Evolutionary conservation across 2,888 invertebrate genomes (phyloP), one percentile per base, ranked within the genome.

Genomic region (Amblyjoppa proteus): DNA sequence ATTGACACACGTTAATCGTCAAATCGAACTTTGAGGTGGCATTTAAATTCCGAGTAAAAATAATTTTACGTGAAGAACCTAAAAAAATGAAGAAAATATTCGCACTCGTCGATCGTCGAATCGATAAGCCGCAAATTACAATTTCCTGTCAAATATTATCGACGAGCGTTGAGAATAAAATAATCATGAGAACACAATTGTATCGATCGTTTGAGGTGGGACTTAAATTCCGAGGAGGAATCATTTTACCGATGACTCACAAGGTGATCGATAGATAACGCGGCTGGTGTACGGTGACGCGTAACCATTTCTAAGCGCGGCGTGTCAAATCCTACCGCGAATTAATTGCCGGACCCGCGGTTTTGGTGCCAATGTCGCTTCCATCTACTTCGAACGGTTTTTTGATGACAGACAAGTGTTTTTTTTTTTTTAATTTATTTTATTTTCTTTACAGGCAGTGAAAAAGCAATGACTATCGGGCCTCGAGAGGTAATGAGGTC

Each of bases 401-500:
- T 51, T 53, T 20, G 11, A 20, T 25, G 66, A 45, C 16, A 7
- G 13, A 34, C 11, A 31, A 16, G 61, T 34, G 38, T 45, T n/a
- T 61, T 3, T 70, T n/a, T 51, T 77, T n/a, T 2, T 49, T 45
- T n/a, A 56, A 56, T 38, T 56, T 56, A 51, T 68, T 25, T 56
- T 56, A 20, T 20, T 51, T 28, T 58, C 64, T 38, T 69, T 68
- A 28, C 31, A 81, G 78, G 25, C 53, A 9, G 5, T 69, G 71
- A 31, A 38, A 20, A 78, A 78, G 88, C 56, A 75, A 94, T 94
- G 94, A 87, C 93, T n/a, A 87, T 90, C 45, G 90, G 89, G 82
- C 91, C 92, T 61, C 91, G 90, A 81, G 93, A 93, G 85, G 90
- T 93, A 38, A 89, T 93, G 86, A 89, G 93, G 81, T 91, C 92